A percentile compares a stretch with the other conserved stretches of the same genome.
These are phyloP conservation scores for Channa argus DNA, from an alignment of 2,113 vertebrate genomes.

Conservation along the genomic window DNA sequence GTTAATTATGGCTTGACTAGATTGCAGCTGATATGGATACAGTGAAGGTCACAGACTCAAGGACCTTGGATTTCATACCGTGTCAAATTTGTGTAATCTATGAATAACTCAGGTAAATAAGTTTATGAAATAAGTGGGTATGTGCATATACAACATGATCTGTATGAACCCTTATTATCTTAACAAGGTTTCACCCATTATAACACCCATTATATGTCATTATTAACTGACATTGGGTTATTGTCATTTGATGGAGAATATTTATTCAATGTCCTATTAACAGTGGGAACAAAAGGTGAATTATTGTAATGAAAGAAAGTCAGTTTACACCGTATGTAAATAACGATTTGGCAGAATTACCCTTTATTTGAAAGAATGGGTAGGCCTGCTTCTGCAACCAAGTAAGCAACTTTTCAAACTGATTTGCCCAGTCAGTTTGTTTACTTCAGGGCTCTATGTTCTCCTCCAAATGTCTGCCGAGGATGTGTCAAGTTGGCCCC, in stretches of 20 bases:
- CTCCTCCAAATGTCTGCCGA: constrained; percentile 69
- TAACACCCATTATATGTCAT: not conserved
- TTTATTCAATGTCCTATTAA: not conserved
- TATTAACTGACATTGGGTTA: not conserved
- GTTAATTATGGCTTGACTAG: constrained; percentile 6
- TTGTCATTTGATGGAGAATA: constrained; percentile 1
- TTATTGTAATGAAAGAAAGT: constrained; percentile 4
- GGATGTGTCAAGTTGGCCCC: constrained; percentile 72
- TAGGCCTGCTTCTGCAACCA: constrained; percentile 23
- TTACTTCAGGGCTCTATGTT: constrained; percentile 64
- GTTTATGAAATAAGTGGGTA: not conserved
- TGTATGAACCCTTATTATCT: not conserved
- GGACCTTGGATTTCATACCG: not conserved
- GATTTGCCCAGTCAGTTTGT: constrained; percentile 70
- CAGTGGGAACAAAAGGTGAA: not conserved
- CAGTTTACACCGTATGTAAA: too few species aligned
- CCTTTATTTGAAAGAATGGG: constrained; percentile 28
- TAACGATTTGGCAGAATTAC: not conserved
- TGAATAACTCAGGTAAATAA: not conserved
- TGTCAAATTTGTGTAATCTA: not conserved
- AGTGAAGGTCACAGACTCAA: not conserved
- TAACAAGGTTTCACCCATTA: not conserved
- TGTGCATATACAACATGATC: too few species aligned
- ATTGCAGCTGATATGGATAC: not conserved
- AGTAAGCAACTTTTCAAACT: constrained; percentile 57